Evolutionary conservation across 1,140 invertebrate species (phyloP).

Genomic region (Orius laevigatus): DNA sequence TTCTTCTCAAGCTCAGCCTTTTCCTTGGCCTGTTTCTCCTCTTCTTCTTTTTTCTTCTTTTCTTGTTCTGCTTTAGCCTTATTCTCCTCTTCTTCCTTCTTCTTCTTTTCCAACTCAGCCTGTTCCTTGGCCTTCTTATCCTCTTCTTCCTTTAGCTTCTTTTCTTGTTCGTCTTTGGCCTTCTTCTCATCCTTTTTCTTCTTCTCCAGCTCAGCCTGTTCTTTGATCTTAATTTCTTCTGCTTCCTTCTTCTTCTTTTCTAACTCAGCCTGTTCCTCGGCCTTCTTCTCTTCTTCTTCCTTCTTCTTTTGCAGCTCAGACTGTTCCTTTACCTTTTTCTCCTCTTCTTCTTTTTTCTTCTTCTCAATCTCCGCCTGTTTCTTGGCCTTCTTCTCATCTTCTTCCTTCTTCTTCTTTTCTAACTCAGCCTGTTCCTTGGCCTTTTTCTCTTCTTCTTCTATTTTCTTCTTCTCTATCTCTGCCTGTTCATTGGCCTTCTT

Average conservation of each 20-base stretch:
- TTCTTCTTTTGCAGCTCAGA: background rate
- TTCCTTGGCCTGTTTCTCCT: background rate
- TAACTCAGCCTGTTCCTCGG: conserved; percentile 7
- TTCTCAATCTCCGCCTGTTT: conserved; percentile 8
- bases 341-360: conserved; percentile 4
- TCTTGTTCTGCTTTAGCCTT: background rate
- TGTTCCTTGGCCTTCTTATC: conserved; percentile 2
- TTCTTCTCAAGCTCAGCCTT: background rate
- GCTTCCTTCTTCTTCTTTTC: conserved; percentile 10
- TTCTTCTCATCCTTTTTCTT: conserved; percentile 5
- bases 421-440: background rate
- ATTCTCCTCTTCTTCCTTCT: background rate
- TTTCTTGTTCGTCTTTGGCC: background rate
- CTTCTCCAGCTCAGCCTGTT: conserved; percentile 2
- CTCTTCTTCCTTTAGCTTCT: background rate
- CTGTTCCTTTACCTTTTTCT: background rate
- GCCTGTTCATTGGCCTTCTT: background rate
- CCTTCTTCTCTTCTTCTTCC: background rate
- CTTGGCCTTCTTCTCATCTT: conserved; percentile 3
- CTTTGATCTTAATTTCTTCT: conserved; percentile 13
- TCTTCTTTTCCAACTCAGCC: conserved; percentile 2
- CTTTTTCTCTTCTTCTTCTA: conserved; percentile 11
- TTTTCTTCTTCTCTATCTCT: conserved; percentile 14
- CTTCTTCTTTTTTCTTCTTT: conserved; percentile 8
- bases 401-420: conserved; percentile 1